Evolutionary conservation across 30 jellyfish, hydroid and myxozoan species (phyloP).

Genomic region (Mastigias papua): DNA sequence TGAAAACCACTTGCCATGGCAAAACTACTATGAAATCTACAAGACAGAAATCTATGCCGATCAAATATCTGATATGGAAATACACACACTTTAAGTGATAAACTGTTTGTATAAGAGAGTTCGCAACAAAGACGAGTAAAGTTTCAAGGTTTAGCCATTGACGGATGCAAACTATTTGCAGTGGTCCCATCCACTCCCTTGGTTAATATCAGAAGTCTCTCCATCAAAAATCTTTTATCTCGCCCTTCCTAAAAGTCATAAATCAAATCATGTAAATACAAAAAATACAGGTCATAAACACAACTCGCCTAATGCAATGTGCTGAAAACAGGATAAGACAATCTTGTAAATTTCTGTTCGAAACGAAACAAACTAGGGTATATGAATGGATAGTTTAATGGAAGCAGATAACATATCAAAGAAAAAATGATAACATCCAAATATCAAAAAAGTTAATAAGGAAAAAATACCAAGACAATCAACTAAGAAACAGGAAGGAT

Average conservation of each 20-base stretch:
- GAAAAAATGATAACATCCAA: background rate
- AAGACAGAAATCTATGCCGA: too few relatives aligned
- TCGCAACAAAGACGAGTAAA: too few relatives aligned
- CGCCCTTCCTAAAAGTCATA: slow-evolving; percentile 79
- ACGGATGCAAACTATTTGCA: background rate
- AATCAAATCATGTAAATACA: background rate
- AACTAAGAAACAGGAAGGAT: background rate
- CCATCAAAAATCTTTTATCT: slow-evolving; percentile 92
- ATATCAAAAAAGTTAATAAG: background rate
- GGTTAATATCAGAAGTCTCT: slow-evolving; percentile 57
- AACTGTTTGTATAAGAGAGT: too few relatives aligned
- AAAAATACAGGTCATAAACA: background rate
- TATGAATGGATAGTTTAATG: too few relatives aligned
- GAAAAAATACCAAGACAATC: background rate
- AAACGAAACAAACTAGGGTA: too few relatives aligned
- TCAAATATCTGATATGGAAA: too few relatives aligned
- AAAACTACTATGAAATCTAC: too few relatives aligned
- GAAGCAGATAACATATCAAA: background rate
- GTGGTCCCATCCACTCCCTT: slow-evolving; percentile 9
- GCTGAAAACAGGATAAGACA: background rate
- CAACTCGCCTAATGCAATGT: background rate
- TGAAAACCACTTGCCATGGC: too few relatives aligned
- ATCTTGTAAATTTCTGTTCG: too few relatives aligned
- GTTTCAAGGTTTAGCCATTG: slow-evolving; percentile 11
- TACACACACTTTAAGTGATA: too few relatives aligned